A percentile compares a stretch with the other conserved stretches of the same genome.
phyloP scores from a whole-genome alignment of 2,888 invertebrate species.

The Thymelicus lineola region DNA sequence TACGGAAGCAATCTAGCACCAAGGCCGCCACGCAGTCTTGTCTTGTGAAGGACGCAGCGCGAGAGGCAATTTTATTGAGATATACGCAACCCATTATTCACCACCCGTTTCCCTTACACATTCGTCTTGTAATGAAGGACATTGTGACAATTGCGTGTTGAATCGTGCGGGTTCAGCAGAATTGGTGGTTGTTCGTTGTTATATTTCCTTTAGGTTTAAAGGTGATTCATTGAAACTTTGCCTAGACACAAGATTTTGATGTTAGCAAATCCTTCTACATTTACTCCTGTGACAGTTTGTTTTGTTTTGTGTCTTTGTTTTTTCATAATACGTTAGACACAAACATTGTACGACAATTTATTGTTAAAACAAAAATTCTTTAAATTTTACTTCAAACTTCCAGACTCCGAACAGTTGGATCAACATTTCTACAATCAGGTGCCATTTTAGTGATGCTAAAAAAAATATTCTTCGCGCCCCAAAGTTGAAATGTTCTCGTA shows the following conservation, averaged over 20 bases:
- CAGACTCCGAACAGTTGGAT: too few species aligned
- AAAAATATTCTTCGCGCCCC: not conserved
- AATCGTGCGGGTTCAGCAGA: not conserved
- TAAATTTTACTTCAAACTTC: too few species aligned
- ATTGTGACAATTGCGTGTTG: not conserved
- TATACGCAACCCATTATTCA: conserved; percentile 5
- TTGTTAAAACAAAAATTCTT: too few species aligned
- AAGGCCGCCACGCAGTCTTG: conserved; percentile 4
- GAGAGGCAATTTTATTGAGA: conserved; percentile 15
- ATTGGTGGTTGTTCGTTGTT: too few species aligned
- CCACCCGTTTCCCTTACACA: conserved; percentile 17
- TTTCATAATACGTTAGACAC: too few species aligned
- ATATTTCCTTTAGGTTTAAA: too few species aligned
- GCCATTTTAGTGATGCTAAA: not conserved
- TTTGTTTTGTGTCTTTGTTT: too few species aligned
- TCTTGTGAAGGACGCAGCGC: not conserved
- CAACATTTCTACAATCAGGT: not conserved
- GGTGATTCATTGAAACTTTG: too few species aligned
- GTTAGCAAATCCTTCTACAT: too few species aligned
- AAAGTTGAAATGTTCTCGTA: not conserved
- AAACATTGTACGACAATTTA: too few species aligned
- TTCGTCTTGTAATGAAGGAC: conserved; percentile 7
- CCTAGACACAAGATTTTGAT: too few species aligned
- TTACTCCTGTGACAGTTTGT: too few species aligned
- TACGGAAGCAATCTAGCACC: conserved; percentile 6